phyloP scores from a whole-genome alignment of 1,140 invertebrate species.

The Daktulosphaira vitifoliae region DNA sequence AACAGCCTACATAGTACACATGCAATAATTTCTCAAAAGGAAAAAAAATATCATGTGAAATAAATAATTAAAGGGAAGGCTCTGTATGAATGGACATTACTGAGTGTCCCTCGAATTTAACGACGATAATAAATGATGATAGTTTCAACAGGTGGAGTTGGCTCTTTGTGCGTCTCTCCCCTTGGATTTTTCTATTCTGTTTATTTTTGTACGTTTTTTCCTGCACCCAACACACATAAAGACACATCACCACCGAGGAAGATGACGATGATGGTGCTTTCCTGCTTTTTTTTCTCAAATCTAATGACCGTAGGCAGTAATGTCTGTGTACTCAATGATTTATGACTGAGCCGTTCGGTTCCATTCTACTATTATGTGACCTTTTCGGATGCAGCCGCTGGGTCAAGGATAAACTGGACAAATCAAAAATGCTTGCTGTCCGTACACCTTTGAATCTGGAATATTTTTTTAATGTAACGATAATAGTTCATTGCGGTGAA shows the following conservation, averaged over 20 bases:
- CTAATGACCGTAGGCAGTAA: slow-evolving; percentile 5
- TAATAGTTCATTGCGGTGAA: too few species aligned
- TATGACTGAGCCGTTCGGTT: background rate
- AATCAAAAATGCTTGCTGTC: background rate
- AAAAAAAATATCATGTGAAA: background rate
- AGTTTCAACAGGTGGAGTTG: background rate
- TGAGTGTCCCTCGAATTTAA: background rate
- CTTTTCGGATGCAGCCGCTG: background rate
- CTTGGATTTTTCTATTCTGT: background rate
- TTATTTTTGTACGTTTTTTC: background rate
- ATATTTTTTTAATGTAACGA: too few species aligned
- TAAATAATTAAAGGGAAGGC: background rate
- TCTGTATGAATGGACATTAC: slow-evolving; percentile 3
- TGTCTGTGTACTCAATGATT: background rate
- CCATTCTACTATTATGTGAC: background rate
- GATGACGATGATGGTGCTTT: slow-evolving; percentile 9
- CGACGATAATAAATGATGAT: slow-evolving; percentile 10
- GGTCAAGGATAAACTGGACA: background rate
- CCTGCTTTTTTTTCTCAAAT: slow-evolving; percentile 1
- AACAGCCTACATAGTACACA: background rate
- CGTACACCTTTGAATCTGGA: too few species aligned
- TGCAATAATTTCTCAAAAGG: background rate
- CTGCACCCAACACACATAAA: too few species aligned
- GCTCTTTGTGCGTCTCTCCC: background rate
- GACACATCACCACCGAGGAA: too few species aligned